Base-by-base conservation (phyloP, 2,797 vertebrate species). In the Lycodopsis pacificus region DNA sequence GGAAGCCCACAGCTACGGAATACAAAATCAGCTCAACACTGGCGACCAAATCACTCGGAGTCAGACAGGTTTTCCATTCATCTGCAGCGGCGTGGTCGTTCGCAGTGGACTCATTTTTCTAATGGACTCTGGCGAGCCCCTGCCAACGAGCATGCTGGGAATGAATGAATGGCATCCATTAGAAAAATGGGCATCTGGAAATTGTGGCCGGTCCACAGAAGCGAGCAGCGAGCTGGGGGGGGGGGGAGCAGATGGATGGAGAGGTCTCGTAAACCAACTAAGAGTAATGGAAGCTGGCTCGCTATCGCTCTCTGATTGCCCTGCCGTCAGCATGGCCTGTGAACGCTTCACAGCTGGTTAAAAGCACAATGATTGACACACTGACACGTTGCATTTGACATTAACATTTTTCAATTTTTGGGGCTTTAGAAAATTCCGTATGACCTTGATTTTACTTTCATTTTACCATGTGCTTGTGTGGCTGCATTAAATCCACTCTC, bases 91-190 rank as follows among this genome's bases (percentile, higher is more conserved):
- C 57, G 48, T 71, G 80, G 73, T 80, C 68, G 30, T 82, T 51
- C 75, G 66, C 89, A 42, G 73, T 48, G 64, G 88, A 91, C 89
- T 94, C 83, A 95, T 96, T 94, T 34, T 90, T 88, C 90, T 94
- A 95, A 96, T 95, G 94, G 93, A 93, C 85, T 88, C 73, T 38
- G 54, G 76, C 32, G 34, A 86, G 77, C 49, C 65, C 81, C 84
- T 92, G 94, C 92, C 92, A 93, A 86, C 90, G 87, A 81, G 81
- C 88, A 80, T 76, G 77, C 79, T 14, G 66, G 80, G 85, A 94
- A 88, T 88, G 79, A 93, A 94, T 92, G 88, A 93, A 91, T 86
- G 76, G 79, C 67, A 77, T 89, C 90, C 88, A 95, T 95, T 95
- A 95, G 91, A 90, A 89, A 86, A 93, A 92, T 89, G 91, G 81